Base-by-base conservation (phyloP, 1,140 invertebrate species). In the Chelonus insularis region DNA sequence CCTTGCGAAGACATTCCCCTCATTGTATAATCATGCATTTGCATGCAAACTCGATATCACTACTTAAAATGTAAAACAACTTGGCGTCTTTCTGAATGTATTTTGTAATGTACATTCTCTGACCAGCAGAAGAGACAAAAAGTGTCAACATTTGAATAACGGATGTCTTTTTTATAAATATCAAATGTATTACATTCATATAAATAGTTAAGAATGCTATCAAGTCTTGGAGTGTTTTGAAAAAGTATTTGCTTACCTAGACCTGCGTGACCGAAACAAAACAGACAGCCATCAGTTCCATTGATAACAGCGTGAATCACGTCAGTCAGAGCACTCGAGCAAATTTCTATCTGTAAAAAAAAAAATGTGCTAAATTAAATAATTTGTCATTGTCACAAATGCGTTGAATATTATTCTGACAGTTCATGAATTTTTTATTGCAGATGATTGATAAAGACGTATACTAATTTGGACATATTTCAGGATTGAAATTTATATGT, bases 271-370 rank as follows among this genome's bases (percentile, higher is more conserved):
- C 95, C 94, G 74, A 94, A 95, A 71, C 90, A 93, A 77, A 95
- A 95, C 56, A 97, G 86, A 79, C 94, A 96, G 39, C 94, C 94
- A 77, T 97, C 95, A 14, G 90, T 92, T 11, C 95, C 95, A 72
- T 94, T 94, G 70, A 97, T 91, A 60, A 97, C 94, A 25, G 94
- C 92, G 72, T 95, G 93, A 66, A 97, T 93, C 59, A 96, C 92
- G 74, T 97, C 95, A 21, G 92, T 92, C 50, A 97, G 82, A 12
- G 93, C 93, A 68, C 91, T 91, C 39, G 92, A 89, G 76, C 93
- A 95, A 43, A 97, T 86, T 79, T 96, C 94, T 64, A 89, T 89
- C 94, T 96, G 87, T 2, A 89, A 89, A 73, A 78, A 78, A 67
- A 63, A 63, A 57, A 37, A 47, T 45, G 4, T 20, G 29, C 25